Conservation (phyloP, 2,888 invertebrate species). For the Melinaea menophilus region DNA sequence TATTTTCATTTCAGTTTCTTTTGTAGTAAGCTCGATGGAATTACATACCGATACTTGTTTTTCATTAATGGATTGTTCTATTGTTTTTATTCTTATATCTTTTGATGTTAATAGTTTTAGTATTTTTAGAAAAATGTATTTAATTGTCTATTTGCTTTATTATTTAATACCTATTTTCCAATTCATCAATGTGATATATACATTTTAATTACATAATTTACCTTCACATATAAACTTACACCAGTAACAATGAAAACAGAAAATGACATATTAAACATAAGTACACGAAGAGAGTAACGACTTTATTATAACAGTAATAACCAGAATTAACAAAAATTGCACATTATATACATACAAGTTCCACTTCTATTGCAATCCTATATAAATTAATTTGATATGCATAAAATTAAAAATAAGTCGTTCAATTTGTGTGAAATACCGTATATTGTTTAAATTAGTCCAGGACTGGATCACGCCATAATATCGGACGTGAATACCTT, state of each 20-base stretch:
- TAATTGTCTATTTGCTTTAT: background rate
- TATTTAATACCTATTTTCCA: background rate
- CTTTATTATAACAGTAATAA: conserved; percentile 10
- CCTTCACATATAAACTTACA: conserved; percentile 13
- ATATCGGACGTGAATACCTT: conserved; percentile 38
- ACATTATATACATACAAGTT: conserved; percentile 4
- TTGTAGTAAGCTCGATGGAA: background rate
- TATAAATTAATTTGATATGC: background rate
- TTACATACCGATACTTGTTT: background rate
- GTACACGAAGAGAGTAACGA: conserved; percentile 28
- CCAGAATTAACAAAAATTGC: conserved; percentile 3
- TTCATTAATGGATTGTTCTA: background rate
- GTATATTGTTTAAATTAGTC: conserved; percentile 31
- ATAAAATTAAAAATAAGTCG: background rate
- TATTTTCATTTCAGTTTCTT: conserved; percentile 15
- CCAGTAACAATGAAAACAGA: conserved; percentile 26
- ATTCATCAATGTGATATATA: background rate
- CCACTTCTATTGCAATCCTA: background rate
- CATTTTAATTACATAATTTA: background rate
- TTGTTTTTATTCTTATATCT: background rate
- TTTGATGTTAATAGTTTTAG: too few relatives aligned
- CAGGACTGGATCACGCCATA: conserved; percentile 33
- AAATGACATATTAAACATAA: conserved; percentile 30
- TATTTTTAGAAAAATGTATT: background rate
- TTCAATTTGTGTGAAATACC: conserved; percentile 6